Conservation (phyloP, 2,113 vertebrate genomes). For the Capricornis sumatraensis region DNA sequence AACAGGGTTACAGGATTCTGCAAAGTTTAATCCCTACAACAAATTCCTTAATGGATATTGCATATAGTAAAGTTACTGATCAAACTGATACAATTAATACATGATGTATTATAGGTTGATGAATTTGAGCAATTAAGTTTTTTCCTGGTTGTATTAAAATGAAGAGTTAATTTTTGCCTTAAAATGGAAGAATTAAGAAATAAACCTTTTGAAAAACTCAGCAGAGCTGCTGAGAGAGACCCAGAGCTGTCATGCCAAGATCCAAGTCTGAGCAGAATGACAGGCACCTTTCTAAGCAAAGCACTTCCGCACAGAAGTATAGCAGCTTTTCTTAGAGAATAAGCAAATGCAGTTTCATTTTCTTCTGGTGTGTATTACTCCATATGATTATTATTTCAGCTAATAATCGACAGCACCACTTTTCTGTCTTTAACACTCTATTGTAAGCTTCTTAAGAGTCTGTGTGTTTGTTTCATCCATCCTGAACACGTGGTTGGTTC, state of each 20-base stretch:
- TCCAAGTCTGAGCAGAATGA: neutral
- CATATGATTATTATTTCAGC: neutral
- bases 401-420: neutral
- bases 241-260: neutral
- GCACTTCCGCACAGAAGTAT: neutral
- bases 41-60: neutral
- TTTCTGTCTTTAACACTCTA: neutral
- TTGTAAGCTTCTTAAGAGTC: neutral
- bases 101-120: neutral
- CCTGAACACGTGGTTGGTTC: neutral
- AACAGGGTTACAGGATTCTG: neutral
- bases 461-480: neutral
- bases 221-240: neutral
- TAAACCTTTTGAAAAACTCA: neutral
- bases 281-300: slow-evolving; percentile 25
- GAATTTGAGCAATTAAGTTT: neutral
- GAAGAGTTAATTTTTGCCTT: neutral
- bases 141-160: neutral
- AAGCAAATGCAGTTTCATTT: slow-evolving; percentile 16
- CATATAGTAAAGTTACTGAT: neutral
- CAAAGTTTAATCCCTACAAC: neutral
- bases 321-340: slow-evolving; percentile 34
- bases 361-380: neutral
- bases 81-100: neutral
- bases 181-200: neutral